Evolutionary conservation across 2,888 invertebrate species (phyloP), one percentile per base, ranked within the genome.

Genomic region (Argynnis bischoffii): DNA sequence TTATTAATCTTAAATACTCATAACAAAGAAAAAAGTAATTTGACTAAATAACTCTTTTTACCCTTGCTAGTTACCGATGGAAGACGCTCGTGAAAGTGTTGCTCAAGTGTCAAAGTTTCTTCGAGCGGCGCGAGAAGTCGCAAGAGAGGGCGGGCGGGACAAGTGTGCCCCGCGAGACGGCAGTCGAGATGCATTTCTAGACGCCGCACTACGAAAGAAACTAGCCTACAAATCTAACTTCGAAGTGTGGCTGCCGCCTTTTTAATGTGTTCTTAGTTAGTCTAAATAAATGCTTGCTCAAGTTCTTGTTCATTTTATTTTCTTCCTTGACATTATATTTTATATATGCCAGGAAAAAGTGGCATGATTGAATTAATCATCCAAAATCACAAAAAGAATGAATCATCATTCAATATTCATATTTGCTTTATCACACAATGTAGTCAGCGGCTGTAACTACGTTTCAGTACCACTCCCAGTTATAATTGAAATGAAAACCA

Each of bases 181-280:
- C 11, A 80, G 87, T 18, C 83, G 90, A 35, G 94, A 94, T 87
- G 90, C 87, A 69, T 78, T 81, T 56, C 85, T 90, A 74, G 92
- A 92, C 76, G 85, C 86, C 72, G 87, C 88, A 74, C 88, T 93
- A 75, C 89, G 93, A 76, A 93, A 93, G 85, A 92, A 94, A 83
- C 89, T 94, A 77, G 92, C 90, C 75, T 93, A 90, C 83, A 93
- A 93, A 74, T 85, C 91, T 2, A 80, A 87, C 65, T 89, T 92
- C 56, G 83, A 91, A 92, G 93, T 94, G 83, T 94, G 94, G 94
- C 87, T 94, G 79, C 94, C 94, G 63, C 92, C 92, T 1, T 88
- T 86, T 69, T 91, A 79, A 88, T 86, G 90, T 90, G 90, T 90
- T 91, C 89, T 71, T 75, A 75, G 69, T 75, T 77, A 78, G 74